Conservation (phyloP, 2,113 vertebrate genomes). For the Phoxinus phoxinus region DNA sequence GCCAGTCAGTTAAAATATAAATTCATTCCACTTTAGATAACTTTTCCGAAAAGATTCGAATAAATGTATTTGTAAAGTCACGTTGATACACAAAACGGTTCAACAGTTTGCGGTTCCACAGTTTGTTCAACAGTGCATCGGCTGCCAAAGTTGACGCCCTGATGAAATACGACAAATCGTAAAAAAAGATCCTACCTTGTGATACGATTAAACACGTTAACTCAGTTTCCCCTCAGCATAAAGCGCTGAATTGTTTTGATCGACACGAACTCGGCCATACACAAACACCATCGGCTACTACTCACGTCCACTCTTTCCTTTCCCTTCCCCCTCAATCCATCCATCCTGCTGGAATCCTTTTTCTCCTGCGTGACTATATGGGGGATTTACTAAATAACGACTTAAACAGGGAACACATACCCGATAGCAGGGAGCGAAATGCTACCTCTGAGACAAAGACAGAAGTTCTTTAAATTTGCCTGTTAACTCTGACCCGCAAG, state of each 20-base stretch:
- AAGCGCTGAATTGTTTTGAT: neutral
- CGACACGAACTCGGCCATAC: neutral
- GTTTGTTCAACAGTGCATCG: neutral
- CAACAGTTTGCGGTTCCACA: neutral
- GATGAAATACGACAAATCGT: too few relatives aligned
- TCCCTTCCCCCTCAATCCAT: slow-evolving; percentile 22
- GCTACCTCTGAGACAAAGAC: neutral
- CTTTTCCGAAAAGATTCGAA: neutral
- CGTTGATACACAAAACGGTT: neutral
- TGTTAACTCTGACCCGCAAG: slow-evolving; percentile 56
- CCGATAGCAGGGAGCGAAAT: neutral
- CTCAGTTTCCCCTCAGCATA: neutral
- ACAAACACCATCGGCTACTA: slow-evolving; percentile 6
- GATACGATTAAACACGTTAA: neutral
- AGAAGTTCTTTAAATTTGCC: neutral
- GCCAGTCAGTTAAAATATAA: neutral
- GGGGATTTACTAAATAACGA: neutral
- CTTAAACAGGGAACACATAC: neutral
- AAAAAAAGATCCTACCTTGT: neutral
- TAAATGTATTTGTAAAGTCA: neutral
- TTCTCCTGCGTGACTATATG: neutral
- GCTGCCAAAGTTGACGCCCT: slow-evolving; percentile 1
- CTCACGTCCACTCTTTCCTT: slow-evolving; percentile 4
- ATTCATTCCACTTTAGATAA: neutral
- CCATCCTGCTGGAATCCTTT: neutral